Percentiles rank a stretch among this genome's conserved stretches.
Evolutionary conservation across 2,113 vertebrate species (phyloP).

Genomic region (Grammomys dolichurus): DNA sequence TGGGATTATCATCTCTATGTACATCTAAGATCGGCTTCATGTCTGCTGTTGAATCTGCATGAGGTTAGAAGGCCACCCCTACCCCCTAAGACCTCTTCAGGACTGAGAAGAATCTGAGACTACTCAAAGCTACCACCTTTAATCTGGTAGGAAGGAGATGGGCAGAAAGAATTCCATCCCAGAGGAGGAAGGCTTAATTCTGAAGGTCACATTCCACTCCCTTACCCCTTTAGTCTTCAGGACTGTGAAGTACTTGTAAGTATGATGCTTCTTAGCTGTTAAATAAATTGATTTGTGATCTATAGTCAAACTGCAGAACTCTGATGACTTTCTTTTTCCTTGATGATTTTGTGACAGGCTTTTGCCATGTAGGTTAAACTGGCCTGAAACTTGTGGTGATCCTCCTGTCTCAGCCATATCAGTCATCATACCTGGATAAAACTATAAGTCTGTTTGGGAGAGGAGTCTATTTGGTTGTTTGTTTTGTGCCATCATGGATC

Average conservation of each 20-base stretch:
- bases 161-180: neutral
- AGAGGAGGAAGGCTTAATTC: neutral
- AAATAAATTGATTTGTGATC: neutral
- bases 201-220: neutral
- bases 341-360: neutral
- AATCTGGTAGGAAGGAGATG: neutral
- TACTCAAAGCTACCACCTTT: neutral
- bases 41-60: neutral
- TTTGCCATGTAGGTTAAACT: neutral
- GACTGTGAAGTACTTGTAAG: neutral
- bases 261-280: neutral
- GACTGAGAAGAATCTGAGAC: conserved; percentile 49
- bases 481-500: neutral
- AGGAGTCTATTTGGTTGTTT: neutral
- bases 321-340: neutral
- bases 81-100: neutral
- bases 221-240: neutral
- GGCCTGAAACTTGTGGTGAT: neutral
- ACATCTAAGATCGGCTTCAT: neutral
- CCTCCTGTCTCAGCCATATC: neutral
- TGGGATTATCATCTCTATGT: neutral
- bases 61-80: neutral
- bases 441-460: neutral
- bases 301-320: neutral
- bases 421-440: neutral